Evolutionary conservation across 2,113 vertebrate species (phyloP).

Genomic region (Gambusia holbrooki): DNA sequence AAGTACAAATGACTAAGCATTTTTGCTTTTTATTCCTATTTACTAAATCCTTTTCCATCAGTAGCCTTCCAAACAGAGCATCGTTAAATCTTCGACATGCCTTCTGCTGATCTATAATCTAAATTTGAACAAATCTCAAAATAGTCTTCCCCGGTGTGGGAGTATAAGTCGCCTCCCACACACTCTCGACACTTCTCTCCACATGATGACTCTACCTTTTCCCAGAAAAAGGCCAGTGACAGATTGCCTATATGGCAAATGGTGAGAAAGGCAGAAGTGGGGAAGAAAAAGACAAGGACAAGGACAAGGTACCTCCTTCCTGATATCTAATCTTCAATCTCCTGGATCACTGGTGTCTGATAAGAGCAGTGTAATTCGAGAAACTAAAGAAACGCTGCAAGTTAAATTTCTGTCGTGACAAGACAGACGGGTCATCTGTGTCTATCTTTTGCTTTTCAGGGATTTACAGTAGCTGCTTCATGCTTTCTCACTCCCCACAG

Average conservation of each 20-base stretch:
- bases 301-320: constrained; percentile 58
- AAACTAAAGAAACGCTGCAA: constrained; percentile 56
- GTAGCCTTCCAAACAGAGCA: neutral
- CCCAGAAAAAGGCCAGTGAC: constrained; percentile 49
- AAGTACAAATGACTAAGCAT: neutral
- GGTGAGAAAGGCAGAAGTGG: constrained; percentile 30
- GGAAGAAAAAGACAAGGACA: constrained; percentile 65
- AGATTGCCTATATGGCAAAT: constrained; percentile 58
- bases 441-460: constrained; percentile 38
- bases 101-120: neutral
- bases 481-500: too few relatives aligned
- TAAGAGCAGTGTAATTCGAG: constrained; percentile 69
- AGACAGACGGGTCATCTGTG: constrained; percentile 55
- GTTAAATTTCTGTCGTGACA: constrained; percentile 50
- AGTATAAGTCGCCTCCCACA: constrained; percentile 6
- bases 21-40: too few relatives aligned
- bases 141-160: neutral
- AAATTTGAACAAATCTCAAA: constrained; percentile 1
- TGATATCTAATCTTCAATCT: constrained; percentile 71
- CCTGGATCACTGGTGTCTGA: constrained; percentile 67
- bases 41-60: neutral
- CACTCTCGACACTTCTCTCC: constrained; percentile 8
- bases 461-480: constrained; percentile 45
- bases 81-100: neutral
- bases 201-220: constrained; percentile 14